Percentiles rank a stretch among this genome's conserved stretches.
Evolutionary conservation across 1,140 invertebrate genomes (phyloP).

Genomic region (Theocolax elegans): DNA sequence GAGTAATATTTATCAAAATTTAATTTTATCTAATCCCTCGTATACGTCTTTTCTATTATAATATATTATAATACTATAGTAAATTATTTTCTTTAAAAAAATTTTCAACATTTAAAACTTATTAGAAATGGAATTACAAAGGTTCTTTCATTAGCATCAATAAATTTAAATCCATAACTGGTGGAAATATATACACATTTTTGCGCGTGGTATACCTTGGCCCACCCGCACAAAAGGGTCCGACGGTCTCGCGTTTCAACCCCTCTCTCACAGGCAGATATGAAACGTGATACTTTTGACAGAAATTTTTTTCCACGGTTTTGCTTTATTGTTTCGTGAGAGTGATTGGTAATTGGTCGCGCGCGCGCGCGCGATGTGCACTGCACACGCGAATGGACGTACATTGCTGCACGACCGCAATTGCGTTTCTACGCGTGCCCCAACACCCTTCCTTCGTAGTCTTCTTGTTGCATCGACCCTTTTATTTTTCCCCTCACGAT

Average conservation of each 20-base stretch:
- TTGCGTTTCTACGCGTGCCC: not conserved
- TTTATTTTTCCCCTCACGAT: too few species aligned
- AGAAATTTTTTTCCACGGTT: slow-evolving; percentile 51
- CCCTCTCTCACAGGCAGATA: slow-evolving; percentile 29
- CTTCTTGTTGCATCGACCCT: not conserved
- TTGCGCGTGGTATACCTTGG: not conserved
- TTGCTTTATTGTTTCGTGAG: slow-evolving; percentile 54
- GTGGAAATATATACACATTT: not conserved
- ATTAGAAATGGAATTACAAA: not conserved
- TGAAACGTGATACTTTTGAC: slow-evolving; percentile 57
- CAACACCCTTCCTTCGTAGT: not conserved
- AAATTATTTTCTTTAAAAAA: too few species aligned
- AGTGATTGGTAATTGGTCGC: slow-evolving; percentile 55
- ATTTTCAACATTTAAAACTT: too few species aligned
- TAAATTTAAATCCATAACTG: slow-evolving; percentile 37
- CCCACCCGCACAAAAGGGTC: not conserved
- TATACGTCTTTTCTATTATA: too few species aligned
- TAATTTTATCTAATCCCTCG: too few species aligned
- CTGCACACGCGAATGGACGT: not conserved
- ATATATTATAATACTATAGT: too few species aligned
- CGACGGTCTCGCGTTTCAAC: slow-evolving; percentile 20
- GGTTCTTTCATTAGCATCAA: slow-evolving; percentile 33
- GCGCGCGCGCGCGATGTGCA: not conserved
- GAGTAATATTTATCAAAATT: too few species aligned
- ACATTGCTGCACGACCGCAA: not conserved